Percentiles rank a stretch among this genome's conserved stretches.
Evolutionary conservation across 2,797 vertebrate species (phyloP).

Genomic region (Crypturellus tataupa): DNA sequence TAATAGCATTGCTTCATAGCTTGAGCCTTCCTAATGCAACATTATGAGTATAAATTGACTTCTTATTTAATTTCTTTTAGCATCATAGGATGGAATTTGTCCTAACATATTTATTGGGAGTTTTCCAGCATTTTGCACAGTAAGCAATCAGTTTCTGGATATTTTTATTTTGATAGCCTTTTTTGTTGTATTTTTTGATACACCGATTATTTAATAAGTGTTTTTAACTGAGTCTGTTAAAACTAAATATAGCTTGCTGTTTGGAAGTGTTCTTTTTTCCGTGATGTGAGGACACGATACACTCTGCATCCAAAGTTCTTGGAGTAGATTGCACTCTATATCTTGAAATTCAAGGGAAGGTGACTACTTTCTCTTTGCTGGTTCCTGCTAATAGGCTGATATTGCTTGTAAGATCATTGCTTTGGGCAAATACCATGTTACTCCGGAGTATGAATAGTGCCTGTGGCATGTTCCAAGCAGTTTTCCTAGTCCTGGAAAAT

Average conservation of each 20-base stretch:
- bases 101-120: neutral
- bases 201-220: neutral
- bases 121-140: neutral
- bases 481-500: neutral
- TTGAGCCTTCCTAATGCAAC: neutral
- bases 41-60: neutral
- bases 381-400: neutral
- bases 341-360: slow-evolving; percentile 2
- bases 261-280: neutral
- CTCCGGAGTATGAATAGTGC: rapidly evolving
- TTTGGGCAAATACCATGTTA: neutral
- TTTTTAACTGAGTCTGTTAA: neutral
- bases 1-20: neutral
- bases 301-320: neutral
- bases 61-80: neutral
- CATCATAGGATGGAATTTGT: neutral
- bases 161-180: neutral
- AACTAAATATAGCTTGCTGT: neutral
- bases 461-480: neutral
- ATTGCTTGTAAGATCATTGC: neutral
- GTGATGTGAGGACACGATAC: neutral
- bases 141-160: neutral
- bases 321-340: neutral
- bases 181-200: neutral
- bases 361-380: neutral